Evolutionary conservation across 2,888 invertebrate species (phyloP), one percentile per base, ranked within the genome.

Genomic region (Coelinius sp.): DNA sequence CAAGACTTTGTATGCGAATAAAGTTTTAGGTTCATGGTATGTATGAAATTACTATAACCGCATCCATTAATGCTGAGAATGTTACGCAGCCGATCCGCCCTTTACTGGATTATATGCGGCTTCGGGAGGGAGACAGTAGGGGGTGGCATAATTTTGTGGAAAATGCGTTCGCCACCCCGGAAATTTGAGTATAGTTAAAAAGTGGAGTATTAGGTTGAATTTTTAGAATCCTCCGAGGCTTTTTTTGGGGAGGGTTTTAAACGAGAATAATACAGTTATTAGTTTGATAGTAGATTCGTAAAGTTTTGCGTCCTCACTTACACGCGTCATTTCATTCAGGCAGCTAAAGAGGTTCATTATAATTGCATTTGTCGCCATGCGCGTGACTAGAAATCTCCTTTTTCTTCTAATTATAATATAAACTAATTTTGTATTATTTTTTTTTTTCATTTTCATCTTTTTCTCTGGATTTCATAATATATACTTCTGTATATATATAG

Each of bases 321-420:
- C 46, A 46, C 68, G 46, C 68, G 44, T 46, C 17, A 62, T 72
- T 71, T 52, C 65, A 68, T 76, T 81, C 77, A 79, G 80, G 79
- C 81, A 81, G 81, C 81, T 81, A 81, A 79, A 72, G 77, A 79
- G 76, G 66, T 74, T 70, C 68, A 76, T 78, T 76, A 78, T 77
- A 77, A 80, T 75, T 79, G 76, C 78, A 76, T 79, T 66, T 68
- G 77, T 25, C 12, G 53, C 80, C 77, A 35, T 80, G 79, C 80
- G 80, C 79, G 77, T 81, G 82, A 85, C 84, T 85, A 85, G 82
- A 84, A 78, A 78, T 35, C 63, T 63, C 63, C 24, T 24, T 31
- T 49, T 62, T 65, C 68, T 44, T 46, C 53, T 74, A 63, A 63
- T 41, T 74, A 76, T 82, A 80, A 76, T 79, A 80, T 80, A 80